Base-by-base conservation (phyloP, 2,797 vertebrate genomes). In the Acanthiza pusilla region DNA sequence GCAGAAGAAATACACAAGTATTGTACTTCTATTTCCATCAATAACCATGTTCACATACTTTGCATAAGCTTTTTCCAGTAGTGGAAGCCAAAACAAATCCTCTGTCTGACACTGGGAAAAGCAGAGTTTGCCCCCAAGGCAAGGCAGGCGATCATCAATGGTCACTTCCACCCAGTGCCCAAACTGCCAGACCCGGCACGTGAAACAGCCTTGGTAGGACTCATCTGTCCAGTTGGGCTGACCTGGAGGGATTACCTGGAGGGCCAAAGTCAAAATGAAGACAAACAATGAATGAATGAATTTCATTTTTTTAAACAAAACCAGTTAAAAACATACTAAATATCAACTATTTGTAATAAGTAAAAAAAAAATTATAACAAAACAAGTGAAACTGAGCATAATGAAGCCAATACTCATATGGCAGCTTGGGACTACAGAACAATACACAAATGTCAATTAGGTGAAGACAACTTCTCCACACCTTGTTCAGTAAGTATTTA, bases 61-160 rank as follows among this genome's bases (percentile, higher is more conserved):
- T 55, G 99, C 99, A 50, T 99, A 99, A 36, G 98, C 99, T 96
- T 99, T 99, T 97, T 99, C 99, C 97, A 99, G 85, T 5, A 99
- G 96, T 3, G 99, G 98, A n/a, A 99, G 98, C 99, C 99, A 99
- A 96, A 99, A 99, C 38, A 98, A 98, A 73, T 97, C 96, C 63
- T 98, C 98, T 29, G 97, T 98, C 88, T 98, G 98, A 96, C 99
- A 99, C 53, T 98, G 98, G 75, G 99, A 99, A 97, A 99, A 99
- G 97, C 99, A 99, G 71, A 98, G 99, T 85, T 97, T 97, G 58
- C 98, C 98, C 38, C 98, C 98, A 22, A 99, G 96, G 85, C 99
- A 99, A 60, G 99, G 99, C 86, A 99, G 97, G 5, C 98, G 98
- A 94, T 99, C 99, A 1, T 99, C 99, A 3, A 99, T 95, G 38